Base-by-base conservation (phyloP, 2,888 invertebrate genomes). In the Suillia variegata region DNA sequence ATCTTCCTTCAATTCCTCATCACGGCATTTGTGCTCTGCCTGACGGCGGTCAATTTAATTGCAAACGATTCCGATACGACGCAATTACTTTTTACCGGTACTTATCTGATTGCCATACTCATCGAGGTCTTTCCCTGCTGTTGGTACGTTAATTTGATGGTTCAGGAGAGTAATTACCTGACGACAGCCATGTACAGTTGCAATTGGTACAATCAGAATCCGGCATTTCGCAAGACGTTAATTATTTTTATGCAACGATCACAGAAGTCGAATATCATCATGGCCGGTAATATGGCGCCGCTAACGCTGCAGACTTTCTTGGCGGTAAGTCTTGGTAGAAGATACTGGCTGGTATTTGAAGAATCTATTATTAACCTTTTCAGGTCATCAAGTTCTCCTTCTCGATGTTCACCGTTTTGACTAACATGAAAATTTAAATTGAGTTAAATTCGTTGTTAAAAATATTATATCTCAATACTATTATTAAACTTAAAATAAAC, bases 201-300 rank as follows among this genome's bases (percentile, higher is more conserved):
- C 38, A 69, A 70, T 45, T 74, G 73, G 73, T 61, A 68, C 48
- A 68, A 70, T 15, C 71, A 73, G 56, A 54, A 66, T 54, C 47
- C 34, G 1, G 59, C 58, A 48, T 74, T 72, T 54, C 68, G 68
- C 0, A 67, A 64, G 54, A 67, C 66, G 5, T 48, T 73, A 12
- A 71, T 73, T 1, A 71, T 73, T 53, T 72, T 74, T 31, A 73
- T 74, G 73, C 71, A 72, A 54, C 69, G 71, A 52, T 67, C 71
- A 0, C 73, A 73, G 54, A 65, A 63, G 18, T 51, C 33, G 2
- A 67, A 60, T 8, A 58, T 58, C 0, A 62, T 73, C 13, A 38
- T 67, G 57, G 72, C 73, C 2, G 74, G 69, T 1, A 63, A 65
- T 53, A 57, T 73, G 61, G 66, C 66, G n/a, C 70, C 71, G 2